These are phyloP conservation scores for Sesia bembeciformis DNA, from an alignment of 2,888 invertebrate genomes.

Conservation along the genomic window DNA sequence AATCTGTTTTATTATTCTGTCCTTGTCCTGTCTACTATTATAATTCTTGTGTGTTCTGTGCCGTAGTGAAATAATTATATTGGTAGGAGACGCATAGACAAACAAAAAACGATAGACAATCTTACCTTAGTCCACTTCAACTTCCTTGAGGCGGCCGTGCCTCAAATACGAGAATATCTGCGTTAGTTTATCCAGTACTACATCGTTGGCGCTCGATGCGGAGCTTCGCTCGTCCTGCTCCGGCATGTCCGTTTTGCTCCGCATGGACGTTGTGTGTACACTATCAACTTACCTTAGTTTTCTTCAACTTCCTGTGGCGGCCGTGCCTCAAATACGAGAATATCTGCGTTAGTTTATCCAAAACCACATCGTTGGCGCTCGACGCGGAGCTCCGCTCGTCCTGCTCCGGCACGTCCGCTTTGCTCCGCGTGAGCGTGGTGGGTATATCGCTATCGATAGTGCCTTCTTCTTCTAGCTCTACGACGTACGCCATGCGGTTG, in stretches of 20 bases:
- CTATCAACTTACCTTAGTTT: conserved; percentile 67
- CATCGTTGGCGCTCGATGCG: conserved; percentile 79
- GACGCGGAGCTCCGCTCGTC: conserved; percentile 67
- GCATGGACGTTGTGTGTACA: conserved; percentile 95
- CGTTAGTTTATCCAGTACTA: conserved; percentile 96
- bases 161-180: conserved; percentile 97
- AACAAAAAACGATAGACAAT: too few relatives aligned
- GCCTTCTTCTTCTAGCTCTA: conserved; percentile 92
- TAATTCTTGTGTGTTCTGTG: too few relatives aligned
- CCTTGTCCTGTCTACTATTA: too few relatives aligned
- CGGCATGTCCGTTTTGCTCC: conserved; percentile 94
- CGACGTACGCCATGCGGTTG: conserved; percentile 98
- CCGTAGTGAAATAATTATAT: too few relatives aligned
- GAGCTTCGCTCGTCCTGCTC: conserved; percentile 75
- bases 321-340: conserved; percentile 93
- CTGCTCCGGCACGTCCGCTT: conserved; percentile 89
- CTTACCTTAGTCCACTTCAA: conserved; percentile 80
- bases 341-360: conserved; percentile 98
- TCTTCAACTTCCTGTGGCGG: conserved; percentile 84
- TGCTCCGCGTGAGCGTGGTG: conserved; percentile 93
- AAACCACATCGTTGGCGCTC: conserved; percentile 87
- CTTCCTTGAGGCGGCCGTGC: conserved; percentile 85
- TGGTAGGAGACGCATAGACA: too few relatives aligned
- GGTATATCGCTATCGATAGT: conserved; percentile 87
- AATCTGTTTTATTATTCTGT: too few relatives aligned